These are phyloP conservation scores for Potamarius usumacintae DNA, from an alignment of 2,113 vertebrate genomes.

Conservation along the genomic window DNA sequence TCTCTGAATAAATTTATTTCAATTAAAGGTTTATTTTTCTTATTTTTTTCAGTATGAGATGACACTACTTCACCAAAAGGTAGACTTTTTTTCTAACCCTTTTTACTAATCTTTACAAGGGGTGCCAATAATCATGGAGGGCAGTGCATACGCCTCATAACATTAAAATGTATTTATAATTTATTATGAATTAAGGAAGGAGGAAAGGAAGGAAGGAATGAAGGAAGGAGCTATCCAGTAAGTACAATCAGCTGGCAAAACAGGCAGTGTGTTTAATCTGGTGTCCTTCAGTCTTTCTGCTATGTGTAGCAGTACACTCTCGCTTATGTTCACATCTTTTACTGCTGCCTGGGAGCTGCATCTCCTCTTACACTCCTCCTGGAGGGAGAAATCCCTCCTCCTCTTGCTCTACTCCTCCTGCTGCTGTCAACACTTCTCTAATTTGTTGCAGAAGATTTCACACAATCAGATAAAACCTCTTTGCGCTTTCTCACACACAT, in stretches of 20 bases:
- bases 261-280: background rate
- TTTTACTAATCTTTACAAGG: too few species aligned
- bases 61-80: too few species aligned
- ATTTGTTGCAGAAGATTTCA: slow-evolving; percentile 41
- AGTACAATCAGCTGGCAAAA: background rate
- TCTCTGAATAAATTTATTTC: too few species aligned
- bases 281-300: slow-evolving; percentile 14
- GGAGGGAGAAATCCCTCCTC: background rate
- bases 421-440: slow-evolving; percentile 36
- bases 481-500: slow-evolving; percentile 6
- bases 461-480: slow-evolving; percentile 33
- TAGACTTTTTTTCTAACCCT: too few species aligned
- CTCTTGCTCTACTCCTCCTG: background rate
- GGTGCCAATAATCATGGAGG: too few species aligned
- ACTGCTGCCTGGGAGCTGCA: slow-evolving; percentile 21
- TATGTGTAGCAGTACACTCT: slow-evolving; percentile 33
- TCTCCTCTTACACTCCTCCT: slow-evolving; percentile 18
- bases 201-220: too few species aligned
- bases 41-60: too few species aligned
- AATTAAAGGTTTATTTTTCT: too few species aligned
- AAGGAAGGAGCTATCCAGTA: background rate
- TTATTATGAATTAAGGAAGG: background rate
- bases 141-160: background rate
- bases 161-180: background rate
- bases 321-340: slow-evolving; percentile 3